A percentile compares a stretch with the other conserved stretches of the same genome.
Conservation (phyloP, 2,888 invertebrate genomes). For the Therioaphis trifolii region DNA sequence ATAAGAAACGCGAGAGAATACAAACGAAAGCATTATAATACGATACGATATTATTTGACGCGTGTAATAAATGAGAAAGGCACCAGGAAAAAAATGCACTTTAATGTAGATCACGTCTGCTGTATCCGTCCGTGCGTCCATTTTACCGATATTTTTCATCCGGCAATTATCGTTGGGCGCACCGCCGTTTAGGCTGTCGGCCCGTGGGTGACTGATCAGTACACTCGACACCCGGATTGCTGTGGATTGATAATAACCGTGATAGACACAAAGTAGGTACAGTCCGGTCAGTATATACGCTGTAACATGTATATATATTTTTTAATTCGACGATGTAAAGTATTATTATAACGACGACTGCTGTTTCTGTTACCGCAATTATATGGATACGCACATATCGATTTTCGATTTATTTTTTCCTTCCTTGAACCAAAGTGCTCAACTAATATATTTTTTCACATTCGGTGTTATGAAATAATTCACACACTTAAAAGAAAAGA, state of each 20-base stretch:
- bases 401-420: background rate
- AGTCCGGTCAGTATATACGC: background rate
- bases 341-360: too few relatives aligned
- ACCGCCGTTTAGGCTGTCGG: slow-evolving; percentile 1
- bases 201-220: slow-evolving; percentile 32
- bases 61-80: slow-evolving; percentile 50
- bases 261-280: background rate
- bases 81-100: slow-evolving; percentile 28
- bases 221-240: background rate
- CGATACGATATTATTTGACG: slow-evolving; percentile 50
- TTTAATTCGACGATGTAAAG: too few relatives aligned
- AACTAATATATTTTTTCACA: too few relatives aligned
- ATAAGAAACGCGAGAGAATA: slow-evolving; percentile 59
- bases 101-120: slow-evolving; percentile 57
- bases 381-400: background rate
- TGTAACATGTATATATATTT: too few relatives aligned
- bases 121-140: slow-evolving; percentile 55
- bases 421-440: too few relatives aligned
- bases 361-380: background rate
- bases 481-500: too few relatives aligned
- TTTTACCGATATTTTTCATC: slow-evolving; percentile 54
- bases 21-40: slow-evolving; percentile 57
- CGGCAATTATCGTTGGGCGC: slow-evolving; percentile 28
- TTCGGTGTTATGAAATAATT: too few relatives aligned
- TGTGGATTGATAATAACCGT: background rate